These are phyloP conservation scores for Lepilemur ruficaudatus DNA, from an alignment of 2,797 vertebrate species.

Conservation along the genomic window DNA sequence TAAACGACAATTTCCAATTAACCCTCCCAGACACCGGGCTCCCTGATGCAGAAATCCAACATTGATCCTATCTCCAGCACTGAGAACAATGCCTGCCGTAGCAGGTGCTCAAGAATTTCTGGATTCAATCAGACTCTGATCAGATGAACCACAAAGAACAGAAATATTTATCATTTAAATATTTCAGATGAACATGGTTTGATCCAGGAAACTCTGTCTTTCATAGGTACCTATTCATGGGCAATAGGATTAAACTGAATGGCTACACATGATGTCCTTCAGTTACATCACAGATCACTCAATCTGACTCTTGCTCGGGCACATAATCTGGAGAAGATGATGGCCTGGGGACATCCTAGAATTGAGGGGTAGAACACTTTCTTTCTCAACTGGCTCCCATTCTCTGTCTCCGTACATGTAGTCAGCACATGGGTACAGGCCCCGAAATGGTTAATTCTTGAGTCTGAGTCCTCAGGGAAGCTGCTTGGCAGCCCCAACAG, in stretches of 20 bases:
- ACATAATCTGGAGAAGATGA: not conserved
- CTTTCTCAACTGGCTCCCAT: not conserved
- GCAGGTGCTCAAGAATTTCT: not conserved
- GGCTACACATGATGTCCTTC: not conserved
- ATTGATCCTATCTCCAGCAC: not conserved
- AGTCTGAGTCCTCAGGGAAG: not conserved
- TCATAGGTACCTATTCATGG: not conserved
- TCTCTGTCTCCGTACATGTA: not conserved
- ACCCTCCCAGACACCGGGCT: not conserved
- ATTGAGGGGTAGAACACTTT: not conserved
- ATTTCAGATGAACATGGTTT: not conserved
- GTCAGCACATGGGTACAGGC: not conserved
- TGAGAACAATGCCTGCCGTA: not conserved
- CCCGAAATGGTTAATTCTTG: not conserved
- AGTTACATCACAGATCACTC: not conserved
- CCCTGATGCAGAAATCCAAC: not conserved
- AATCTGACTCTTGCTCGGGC: not conserved
- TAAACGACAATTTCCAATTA: not conserved
- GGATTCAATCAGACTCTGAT: not conserved
- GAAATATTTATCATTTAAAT: not conserved
- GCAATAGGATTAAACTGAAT: not conserved
- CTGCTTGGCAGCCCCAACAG: not conserved
- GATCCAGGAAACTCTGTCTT: not conserved
- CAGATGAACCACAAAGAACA: not conserved
- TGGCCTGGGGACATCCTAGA: not conserved